These are phyloP conservation scores for Apomyelois bistriatella DNA, from an alignment of 2,888 invertebrate species.

Conservation along the genomic window DNA sequence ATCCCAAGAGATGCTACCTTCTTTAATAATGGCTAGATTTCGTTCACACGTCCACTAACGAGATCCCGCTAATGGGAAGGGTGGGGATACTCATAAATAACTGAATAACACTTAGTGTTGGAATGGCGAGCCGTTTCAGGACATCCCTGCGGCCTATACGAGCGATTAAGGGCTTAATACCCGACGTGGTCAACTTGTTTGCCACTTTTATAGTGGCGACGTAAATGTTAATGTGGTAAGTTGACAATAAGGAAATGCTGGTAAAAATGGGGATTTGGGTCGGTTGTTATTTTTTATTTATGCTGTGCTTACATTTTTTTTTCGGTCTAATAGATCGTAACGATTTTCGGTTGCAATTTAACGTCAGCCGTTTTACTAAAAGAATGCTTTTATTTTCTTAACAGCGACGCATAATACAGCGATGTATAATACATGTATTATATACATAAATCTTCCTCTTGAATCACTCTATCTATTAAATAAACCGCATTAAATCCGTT, in stretches of 20 bases:
- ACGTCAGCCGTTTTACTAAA: no score
- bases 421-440: no score
- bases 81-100: constrained; percentile 41
- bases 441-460: no score
- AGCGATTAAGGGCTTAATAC: constrained; percentile 33
- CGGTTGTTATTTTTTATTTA: neutral
- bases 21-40: constrained; percentile 36
- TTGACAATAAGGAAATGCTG: constrained; percentile 1
- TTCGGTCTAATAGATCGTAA: no score
- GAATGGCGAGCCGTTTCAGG: constrained; percentile 24
- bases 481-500: no score
- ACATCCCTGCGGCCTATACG: constrained; percentile 27
- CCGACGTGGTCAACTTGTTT: constrained; percentile 30
- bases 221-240: constrained; percentile 24
- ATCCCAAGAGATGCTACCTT: constrained; percentile 4
- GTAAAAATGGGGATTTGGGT: neutral
- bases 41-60: constrained; percentile 37
- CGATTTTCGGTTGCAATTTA: no score
- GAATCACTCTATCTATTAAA: no score
- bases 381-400: no score
- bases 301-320: no score
- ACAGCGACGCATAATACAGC: no score
- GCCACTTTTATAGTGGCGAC: constrained; percentile 28
- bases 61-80: constrained; percentile 37
- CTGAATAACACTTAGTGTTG: constrained; percentile 42